phyloP scores from a whole-genome alignment of 2,797 vertebrate genomes.

The Adelosebastes latens region DNA sequence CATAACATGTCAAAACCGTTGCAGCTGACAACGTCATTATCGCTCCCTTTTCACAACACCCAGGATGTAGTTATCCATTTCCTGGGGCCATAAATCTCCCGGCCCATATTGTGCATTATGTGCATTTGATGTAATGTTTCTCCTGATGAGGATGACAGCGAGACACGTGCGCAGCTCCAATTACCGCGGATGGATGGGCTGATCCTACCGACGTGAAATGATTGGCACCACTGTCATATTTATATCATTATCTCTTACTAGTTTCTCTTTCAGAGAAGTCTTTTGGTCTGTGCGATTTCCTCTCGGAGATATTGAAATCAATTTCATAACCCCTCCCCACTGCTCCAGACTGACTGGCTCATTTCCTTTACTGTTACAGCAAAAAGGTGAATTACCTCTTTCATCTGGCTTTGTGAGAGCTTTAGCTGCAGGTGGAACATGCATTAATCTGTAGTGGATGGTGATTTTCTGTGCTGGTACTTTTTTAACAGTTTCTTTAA shows the following conservation, averaged over 20 bases:
- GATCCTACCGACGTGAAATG: slow-evolving; percentile 37
- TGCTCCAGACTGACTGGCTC: slow-evolving; percentile 57
- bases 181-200: slow-evolving; percentile 43
- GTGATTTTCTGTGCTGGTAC: background rate
- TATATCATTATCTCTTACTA: slow-evolving; percentile 41
- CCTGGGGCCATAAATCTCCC: slow-evolving; percentile 53
- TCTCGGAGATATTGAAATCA: slow-evolving; percentile 59
- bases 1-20: slow-evolving; percentile 43
- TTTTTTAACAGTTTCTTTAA: background rate
- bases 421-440: slow-evolving; percentile 41
- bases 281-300: slow-evolving; percentile 54
- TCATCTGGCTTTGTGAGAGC: slow-evolving; percentile 9
- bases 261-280: slow-evolving; percentile 37
- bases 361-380: slow-evolving; percentile 53
- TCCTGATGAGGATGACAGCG: slow-evolving; percentile 41
- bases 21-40: slow-evolving; percentile 40
- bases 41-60: slow-evolving; percentile 25
- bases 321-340: slow-evolving; percentile 41
- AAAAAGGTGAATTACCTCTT: slow-evolving; percentile 45
- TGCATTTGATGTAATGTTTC: slow-evolving; percentile 56
- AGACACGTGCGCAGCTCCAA: slow-evolving; percentile 15
- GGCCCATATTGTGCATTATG: slow-evolving; percentile 55
- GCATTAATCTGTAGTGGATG: background rate
- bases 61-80: slow-evolving; percentile 67
- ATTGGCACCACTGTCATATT: slow-evolving; percentile 46